Evolutionary conservation across 1,140 invertebrate genomes (phyloP), one percentile per base, ranked within the genome.

Genomic region (Cydia amplana): DNA sequence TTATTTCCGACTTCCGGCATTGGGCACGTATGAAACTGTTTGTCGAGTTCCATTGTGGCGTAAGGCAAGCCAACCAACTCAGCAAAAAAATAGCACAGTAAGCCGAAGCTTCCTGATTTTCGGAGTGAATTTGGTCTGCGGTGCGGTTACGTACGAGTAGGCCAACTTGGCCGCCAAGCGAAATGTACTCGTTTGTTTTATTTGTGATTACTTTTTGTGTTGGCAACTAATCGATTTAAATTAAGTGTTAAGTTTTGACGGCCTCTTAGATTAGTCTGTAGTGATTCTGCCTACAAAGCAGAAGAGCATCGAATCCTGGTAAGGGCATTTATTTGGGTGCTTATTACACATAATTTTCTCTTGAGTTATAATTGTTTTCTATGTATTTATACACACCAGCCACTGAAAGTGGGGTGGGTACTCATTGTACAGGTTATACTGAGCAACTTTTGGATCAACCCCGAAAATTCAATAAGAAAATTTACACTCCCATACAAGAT

Each of bases 81-180:
- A 70, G 65, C 65, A 40, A 70, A 67, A 67, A 75, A 75, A 70
- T 55, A 67, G 16, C 16, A 36, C 65, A 36, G 65, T 36, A 70
- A 70, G 36, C 65, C 36, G 32, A 36, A 51, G 74, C 73, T 79
- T 79, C 75, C 79, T 78, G 79, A 81, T 84, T 80, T 77, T 75
- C 72, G 20, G 51, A 74, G 78, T 77, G 75, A 85, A 81, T 82
- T 80, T 64, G 74, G 81, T 60, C 80, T 82, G 84, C 73, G 84
- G 79, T 84, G 84, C 73, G 84, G 82, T 84, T 72, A 28, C 72
- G 75, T 14, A n/a, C n/a, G n/a, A n/a, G n/a, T n/a, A 40, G 72
- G 77, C 40, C 65, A 76, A 23, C 20, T 14, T 73, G n/a, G n/a
- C n/a, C n/a, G 16, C 36, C 55, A 36, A 67, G 16, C 65, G 55